A percentile compares a stretch with the other conserved stretches of the same genome.
These are phyloP conservation scores for Drosophila vallismaia DNA, from an alignment of 2,888 invertebrate genomes.

Conservation along the genomic window DNA sequence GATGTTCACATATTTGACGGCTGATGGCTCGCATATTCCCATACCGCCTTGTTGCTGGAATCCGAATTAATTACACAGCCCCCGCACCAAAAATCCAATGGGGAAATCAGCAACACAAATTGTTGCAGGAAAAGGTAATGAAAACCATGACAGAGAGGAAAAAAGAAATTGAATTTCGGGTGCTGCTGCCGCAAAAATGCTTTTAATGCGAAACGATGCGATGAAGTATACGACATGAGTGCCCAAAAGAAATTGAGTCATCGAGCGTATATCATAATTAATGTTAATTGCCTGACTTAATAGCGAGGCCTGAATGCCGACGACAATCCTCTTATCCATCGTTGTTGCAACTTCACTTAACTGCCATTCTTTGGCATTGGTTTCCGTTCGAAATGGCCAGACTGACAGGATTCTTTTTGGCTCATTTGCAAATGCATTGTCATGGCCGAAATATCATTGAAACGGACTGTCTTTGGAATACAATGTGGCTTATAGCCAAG, in stretches of 20 bases:
- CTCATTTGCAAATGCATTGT: slow-evolving; percentile 7
- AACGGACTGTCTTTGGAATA: neutral
- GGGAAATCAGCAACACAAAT: slow-evolving; percentile 42
- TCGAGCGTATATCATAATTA: slow-evolving; percentile 64
- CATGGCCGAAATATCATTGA: neutral
- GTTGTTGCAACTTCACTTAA: slow-evolving; percentile 7
- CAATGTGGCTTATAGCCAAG: no score
- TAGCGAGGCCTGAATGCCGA: slow-evolving; percentile 32
- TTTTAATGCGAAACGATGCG: slow-evolving; percentile 32
- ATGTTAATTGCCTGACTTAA: slow-evolving; percentile 78
- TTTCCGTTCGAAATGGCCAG: slow-evolving; percentile 21
- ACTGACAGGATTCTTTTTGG: slow-evolving; percentile 13
- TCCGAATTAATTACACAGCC: slow-evolving; percentile 40
- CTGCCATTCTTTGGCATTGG: slow-evolving; percentile 18
- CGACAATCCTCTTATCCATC: slow-evolving; percentile 18
- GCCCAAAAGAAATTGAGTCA: slow-evolving; percentile 34
- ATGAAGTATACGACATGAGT: slow-evolving; percentile 37
- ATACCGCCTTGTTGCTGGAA: slow-evolving; percentile 9
- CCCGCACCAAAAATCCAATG: slow-evolving; percentile 14
- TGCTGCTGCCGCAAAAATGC: slow-evolving; percentile 37
- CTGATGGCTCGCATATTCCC: slow-evolving; percentile 31
- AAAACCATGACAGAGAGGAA: slow-evolving; percentile 28
- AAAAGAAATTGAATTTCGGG: slow-evolving; percentile 38
- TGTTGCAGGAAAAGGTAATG: slow-evolving; percentile 35
- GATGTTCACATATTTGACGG: slow-evolving; percentile 34